Base-by-base conservation (phyloP, 2,797 vertebrate species). In the Acrossocheilus wenchowensis region DNA sequence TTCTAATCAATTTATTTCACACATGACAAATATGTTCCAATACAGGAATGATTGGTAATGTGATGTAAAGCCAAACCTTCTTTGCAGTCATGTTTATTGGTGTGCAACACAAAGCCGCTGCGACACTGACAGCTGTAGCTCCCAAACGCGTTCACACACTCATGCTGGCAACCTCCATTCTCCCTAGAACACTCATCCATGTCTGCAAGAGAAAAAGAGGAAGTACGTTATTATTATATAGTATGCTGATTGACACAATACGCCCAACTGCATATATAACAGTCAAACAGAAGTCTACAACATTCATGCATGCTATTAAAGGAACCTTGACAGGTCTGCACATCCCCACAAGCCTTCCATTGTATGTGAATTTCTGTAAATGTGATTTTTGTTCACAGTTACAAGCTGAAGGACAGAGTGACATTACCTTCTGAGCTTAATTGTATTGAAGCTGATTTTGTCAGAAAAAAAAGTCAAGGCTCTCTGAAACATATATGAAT, bases 151-250 rank as follows among this genome's bases (percentile, higher is more conserved):
- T 99, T 99, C 92, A 97, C 96, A 23, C 98, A 99, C 93, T 99
- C 98, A 0, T 99, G 98, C 90, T 99, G 98, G 92, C 98, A 99
- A 85, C 98, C 98, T 0, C 98, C 98, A 3, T 99, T 99, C 92
- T 99, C 98, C 93, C 97, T 97, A 21, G 97, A 98, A 92, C 98
- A 99, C 93, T 99, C 98, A 0, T 99, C 98, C 93, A 98, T 99
- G 94, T 99, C 98, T 99, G 94, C 23, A 26, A 69, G 68, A 75
- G 15, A 81, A 84, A 82, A 21, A 84, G 12, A 36, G 6, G 10
- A 54, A 11, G 21, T 36, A 2, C 8, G 6, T 17, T 71, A 26
- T 50, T 52, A 2, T 48, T 2, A 43, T 43, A 43, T 64, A 80
- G n/a, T 45, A 11, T 21, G 14, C 23, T 81, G 41, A 81, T 48